Percentiles rank a stretch among this genome's conserved stretches.
Conservation (phyloP, 1,140 invertebrate genomes). For the Drosophila kepulauana region DNA sequence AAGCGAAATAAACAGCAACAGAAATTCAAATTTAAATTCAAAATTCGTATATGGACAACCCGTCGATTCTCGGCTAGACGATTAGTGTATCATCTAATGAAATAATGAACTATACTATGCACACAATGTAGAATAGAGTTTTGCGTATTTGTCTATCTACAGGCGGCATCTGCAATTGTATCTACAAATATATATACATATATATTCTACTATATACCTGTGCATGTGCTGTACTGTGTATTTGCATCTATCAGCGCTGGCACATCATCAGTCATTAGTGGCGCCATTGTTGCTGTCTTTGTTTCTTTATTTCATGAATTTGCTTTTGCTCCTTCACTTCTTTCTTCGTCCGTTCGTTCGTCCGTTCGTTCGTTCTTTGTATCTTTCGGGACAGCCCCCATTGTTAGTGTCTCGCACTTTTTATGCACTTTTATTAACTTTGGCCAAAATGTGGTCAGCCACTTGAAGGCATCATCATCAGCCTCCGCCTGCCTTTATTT, state of each 20-base stretch:
- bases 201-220: constrained; percentile 6
- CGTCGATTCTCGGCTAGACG: constrained; percentile 35
- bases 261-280: constrained; percentile 83
- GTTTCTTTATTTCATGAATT: constrained; percentile 37
- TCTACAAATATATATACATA: constrained; percentile 13
- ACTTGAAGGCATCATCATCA: constrained; percentile 75
- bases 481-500: constrained; percentile 21
- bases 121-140: constrained; percentile 15
- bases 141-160: constrained; percentile 45
- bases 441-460: constrained; percentile 73
- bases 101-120: constrained; percentile 23
- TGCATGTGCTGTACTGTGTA: constrained; percentile 49
- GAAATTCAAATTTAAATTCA: constrained; percentile 5
- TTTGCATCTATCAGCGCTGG: constrained; percentile 79
- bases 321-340: background rate
- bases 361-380: constrained; percentile 2
- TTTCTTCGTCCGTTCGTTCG: constrained; percentile 11
- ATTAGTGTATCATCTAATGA: constrained; percentile 52
- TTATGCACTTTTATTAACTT: constrained; percentile 82
- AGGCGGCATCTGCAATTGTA: constrained; percentile 29
- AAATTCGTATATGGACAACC: constrained; percentile 3
- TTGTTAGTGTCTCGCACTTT: constrained; percentile 65
- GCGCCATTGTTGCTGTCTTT: constrained; percentile 76
- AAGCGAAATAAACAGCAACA: constrained; percentile 56
- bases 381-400: constrained; percentile 44